Conservation (phyloP, 2,888 invertebrate genomes). For the Lysandra bellargus region DNA sequence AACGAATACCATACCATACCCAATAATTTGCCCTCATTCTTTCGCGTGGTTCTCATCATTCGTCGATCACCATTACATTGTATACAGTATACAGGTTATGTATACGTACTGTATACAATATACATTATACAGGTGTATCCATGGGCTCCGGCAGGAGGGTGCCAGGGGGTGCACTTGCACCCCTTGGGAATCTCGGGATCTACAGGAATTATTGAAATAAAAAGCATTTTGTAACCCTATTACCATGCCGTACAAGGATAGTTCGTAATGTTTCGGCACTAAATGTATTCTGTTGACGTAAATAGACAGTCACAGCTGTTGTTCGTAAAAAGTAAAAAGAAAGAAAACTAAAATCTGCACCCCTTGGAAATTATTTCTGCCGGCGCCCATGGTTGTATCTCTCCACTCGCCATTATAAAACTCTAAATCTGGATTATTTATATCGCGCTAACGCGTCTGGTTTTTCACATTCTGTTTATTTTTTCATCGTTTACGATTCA, state of each 20-base stretch:
- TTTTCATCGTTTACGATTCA: conserved; percentile 24
- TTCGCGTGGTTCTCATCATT: neutral
- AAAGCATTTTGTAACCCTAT: too few species aligned
- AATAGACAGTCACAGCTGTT: too few species aligned
- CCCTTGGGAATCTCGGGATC: too few species aligned
- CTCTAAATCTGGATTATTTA: conserved; percentile 4
- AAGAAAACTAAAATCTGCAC: too few species aligned
- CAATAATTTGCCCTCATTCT: neutral
- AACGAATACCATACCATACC: neutral
- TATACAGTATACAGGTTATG: neutral
- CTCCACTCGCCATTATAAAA: conserved; percentile 20
- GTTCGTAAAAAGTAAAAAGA: too few species aligned
- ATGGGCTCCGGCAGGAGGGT: too few species aligned
- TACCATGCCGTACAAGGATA: too few species aligned
- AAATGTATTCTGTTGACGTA: too few species aligned
- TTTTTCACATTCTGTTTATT: conserved; percentile 28
- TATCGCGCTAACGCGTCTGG: neutral
- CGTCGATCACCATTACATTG: neutral
- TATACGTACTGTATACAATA: neutral
- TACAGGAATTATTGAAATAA: too few species aligned
- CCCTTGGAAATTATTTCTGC: too few species aligned
- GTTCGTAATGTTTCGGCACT: too few species aligned
- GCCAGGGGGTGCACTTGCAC: too few species aligned
- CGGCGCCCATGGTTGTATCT: neutral
- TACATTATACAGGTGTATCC: neutral